Evolutionary conservation across 37 sponge, comb jelly and placozoan species (phyloP).

Genomic region (Oopsacas minuta): DNA sequence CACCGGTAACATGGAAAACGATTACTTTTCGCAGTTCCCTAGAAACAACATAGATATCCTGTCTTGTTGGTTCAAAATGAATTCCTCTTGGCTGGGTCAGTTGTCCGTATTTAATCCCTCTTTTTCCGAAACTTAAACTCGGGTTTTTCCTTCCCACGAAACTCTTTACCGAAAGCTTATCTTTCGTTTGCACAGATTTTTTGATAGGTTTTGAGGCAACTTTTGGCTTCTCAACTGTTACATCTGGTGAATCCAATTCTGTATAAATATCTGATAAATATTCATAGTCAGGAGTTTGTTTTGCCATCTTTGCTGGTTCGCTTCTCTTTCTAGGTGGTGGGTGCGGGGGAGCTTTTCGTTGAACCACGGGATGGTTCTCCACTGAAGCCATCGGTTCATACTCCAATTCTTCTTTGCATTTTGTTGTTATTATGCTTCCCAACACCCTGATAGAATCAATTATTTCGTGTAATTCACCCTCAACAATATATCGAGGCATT

Average conservation of each 20-base stretch:
- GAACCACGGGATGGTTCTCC: neutral
- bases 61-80: neutral
- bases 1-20: neutral
- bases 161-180: neutral
- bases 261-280: neutral
- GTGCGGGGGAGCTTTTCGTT: neutral
- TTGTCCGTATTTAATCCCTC: neutral
- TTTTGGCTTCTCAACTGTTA: neutral
- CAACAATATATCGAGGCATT: neutral
- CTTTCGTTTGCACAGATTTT: neutral
- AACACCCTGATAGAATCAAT: neutral
- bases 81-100: neutral
- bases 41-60: neutral
- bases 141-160: neutral
- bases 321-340: neutral
- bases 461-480: neutral
- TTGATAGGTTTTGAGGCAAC: neutral
- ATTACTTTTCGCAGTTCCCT: neutral
- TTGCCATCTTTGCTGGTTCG: too few species aligned
- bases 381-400: neutral
- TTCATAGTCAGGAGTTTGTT: neutral
- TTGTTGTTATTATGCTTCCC: neutral
- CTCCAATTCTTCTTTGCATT: neutral
- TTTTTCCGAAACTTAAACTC: neutral
- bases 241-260: neutral